phyloP scores from a whole-genome alignment of 2,888 invertebrate species.

The Unio delphinus region DNA sequence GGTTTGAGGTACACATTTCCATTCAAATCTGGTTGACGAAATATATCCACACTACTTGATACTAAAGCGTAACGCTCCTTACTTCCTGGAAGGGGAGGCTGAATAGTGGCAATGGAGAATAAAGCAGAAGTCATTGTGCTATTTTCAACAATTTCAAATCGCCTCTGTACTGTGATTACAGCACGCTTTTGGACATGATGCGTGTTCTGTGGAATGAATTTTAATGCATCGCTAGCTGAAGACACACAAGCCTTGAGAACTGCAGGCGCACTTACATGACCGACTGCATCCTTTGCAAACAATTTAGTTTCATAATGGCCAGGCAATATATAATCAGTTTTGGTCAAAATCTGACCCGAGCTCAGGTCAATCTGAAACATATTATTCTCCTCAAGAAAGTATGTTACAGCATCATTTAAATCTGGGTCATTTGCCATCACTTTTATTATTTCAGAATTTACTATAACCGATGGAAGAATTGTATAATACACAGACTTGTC shows the following conservation, averaged over 20 bases:
- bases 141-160: constrained; percentile 40
- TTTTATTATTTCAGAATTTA: constrained; percentile 69
- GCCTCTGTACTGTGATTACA: constrained; percentile 30
- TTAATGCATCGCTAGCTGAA: constrained; percentile 18
- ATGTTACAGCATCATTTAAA: constrained; percentile 30
- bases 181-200: constrained; percentile 34
- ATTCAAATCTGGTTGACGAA: constrained; percentile 34
- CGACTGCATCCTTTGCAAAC: constrained; percentile 30
- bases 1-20: constrained; percentile 45
- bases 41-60: constrained; percentile 26
- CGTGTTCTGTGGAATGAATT: constrained; percentile 18
- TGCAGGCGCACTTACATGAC: constrained; percentile 25
- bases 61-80: constrained; percentile 34
- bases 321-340: constrained; percentile 21
- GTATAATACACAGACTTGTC: constrained; percentile 85
- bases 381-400: constrained; percentile 20
- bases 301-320: constrained; percentile 25
- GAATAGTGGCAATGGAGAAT: constrained; percentile 34
- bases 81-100: constrained; percentile 21
- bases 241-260: constrained; percentile 22
- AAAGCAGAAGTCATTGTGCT: constrained; percentile 27
- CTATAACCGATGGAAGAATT: constrained; percentile 97
- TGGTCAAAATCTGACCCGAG: constrained; percentile 30
- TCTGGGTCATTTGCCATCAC: constrained; percentile 33
- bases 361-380: constrained; percentile 30